A percentile compares a stretch with the other conserved stretches of the same genome.
phyloP scores from a whole-genome alignment of 2,113 vertebrate genomes.

The Tichodroma muraria region DNA sequence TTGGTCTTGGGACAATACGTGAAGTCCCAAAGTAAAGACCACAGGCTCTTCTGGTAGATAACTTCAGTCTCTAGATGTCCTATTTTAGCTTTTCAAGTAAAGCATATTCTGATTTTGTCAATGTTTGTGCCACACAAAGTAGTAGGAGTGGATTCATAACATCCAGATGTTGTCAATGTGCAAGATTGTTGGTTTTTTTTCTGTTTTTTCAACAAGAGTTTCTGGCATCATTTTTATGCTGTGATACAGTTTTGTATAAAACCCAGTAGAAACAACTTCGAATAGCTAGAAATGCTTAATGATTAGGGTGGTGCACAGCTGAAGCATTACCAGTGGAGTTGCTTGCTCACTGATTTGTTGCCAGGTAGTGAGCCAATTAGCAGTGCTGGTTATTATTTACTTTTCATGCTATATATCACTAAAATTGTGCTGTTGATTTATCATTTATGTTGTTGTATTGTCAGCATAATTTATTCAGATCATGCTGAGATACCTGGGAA shows the following conservation, averaged over 20 bases:
- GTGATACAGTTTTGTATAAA: not conserved
- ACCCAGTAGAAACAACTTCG: slow-evolving; percentile 57
- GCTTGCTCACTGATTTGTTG: slow-evolving; percentile 77
- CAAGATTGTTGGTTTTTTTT: not conserved
- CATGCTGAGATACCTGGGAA: slow-evolving; percentile 80
- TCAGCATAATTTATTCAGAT: slow-evolving; percentile 90
- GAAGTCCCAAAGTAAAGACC: not conserved
- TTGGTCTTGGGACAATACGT: not conserved
- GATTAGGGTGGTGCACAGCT: slow-evolving; percentile 57
- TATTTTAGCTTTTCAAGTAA: not conserved
- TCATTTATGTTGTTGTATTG: slow-evolving; percentile 81
- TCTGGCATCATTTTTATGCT: not conserved
- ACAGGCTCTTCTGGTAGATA: not conserved
- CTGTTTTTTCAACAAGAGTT: not conserved
- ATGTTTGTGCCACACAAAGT: not conserved
- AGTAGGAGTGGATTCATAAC: not conserved
- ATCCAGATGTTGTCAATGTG: not conserved
- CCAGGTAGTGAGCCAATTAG: slow-evolving; percentile 85
- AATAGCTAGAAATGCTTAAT: slow-evolving; percentile 67
- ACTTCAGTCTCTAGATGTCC: not conserved
- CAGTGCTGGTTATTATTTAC: slow-evolving; percentile 87
- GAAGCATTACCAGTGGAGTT: slow-evolving; percentile 50
- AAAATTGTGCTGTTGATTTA: slow-evolving; percentile 86
- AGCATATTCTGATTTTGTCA: not conserved
- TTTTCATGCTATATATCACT: slow-evolving; percentile 90